Base-by-base conservation (phyloP, 2,888 invertebrate species). In the Hirtodrosophila trivittata region DNA sequence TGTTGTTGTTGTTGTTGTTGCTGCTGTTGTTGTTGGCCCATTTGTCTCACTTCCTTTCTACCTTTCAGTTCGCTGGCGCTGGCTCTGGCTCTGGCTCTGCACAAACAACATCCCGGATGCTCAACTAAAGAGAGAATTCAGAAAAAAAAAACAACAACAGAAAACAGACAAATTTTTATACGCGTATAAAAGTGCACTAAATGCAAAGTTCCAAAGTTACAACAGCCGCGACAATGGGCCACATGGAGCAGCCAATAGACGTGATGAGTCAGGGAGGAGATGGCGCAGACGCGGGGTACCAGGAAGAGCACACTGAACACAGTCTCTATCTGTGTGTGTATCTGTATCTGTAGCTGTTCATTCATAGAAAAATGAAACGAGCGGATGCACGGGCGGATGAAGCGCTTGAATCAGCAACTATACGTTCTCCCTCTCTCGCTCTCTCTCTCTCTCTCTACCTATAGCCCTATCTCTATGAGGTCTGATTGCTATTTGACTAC, bases 311-410 rank as follows among this genome's bases (percentile, higher is more conserved):
- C 35, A 52, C 35, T 30, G 16, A 25, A 50, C 25, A 45, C 39
- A 30, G 51, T 16, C 25, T 14, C 6, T 25, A n/a, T 43, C 25
- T 39, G 41, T 7, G 5, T 28, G 1, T 28, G 28, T 58, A 45
- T 38, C 37, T 68, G 37, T 57, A 41, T 18, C 59, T 45, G 45
- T 69, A 32, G 54, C 59, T 66, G 57, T 56, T 72, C 85, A 81
- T 81, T 84, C 82, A 86, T 86, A 77, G 80, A 77, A 75, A 74
- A 65, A 58, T 41, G 55, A 66, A 76, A 63, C 64, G 59, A 72
- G 70, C 86, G 87, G 85, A 86, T 84, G 82, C 87, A 85, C 75
- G 87, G 87, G 80, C 83, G 84, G 77, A 77, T 85, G 82, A 75
- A 77, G 86, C 84, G 76, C 81, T 87, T 77, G 82, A 86, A 82